These are phyloP conservation scores for Diplazon laetatorius DNA, from an alignment of 2,888 invertebrate species.

Conservation along the genomic window DNA sequence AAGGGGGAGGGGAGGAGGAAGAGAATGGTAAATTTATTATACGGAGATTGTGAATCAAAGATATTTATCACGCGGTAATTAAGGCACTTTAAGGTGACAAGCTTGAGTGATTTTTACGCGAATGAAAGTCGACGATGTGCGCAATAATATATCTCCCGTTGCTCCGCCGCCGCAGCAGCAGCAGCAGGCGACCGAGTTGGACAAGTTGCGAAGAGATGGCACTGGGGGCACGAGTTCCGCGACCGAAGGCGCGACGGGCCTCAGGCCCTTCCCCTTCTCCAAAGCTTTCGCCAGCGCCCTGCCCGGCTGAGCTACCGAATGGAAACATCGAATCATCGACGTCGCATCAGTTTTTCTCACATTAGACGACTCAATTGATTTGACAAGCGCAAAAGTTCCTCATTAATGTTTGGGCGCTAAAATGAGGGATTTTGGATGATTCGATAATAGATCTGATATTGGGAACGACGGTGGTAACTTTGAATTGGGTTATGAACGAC, in stretches of 20 bases:
- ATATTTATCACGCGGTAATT: conserved; percentile 43
- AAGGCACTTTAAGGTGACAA: conserved; percentile 34
- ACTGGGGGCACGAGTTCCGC: conserved; percentile 69
- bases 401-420: too few species aligned
- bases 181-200: too few species aligned
- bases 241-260: not conserved
- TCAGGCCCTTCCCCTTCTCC: conserved; percentile 41
- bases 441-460: too few species aligned
- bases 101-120: conserved; percentile 41
- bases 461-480: too few species aligned
- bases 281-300: not conserved
- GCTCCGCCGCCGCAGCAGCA: conserved; percentile 15
- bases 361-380: not conserved
- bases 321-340: too few species aligned
- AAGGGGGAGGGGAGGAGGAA: not conserved
- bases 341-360: not conserved
- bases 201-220: conserved; percentile 72
- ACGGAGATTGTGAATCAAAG: conserved; percentile 23
- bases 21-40: conserved; percentile 1
- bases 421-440: too few species aligned
- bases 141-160: conserved; percentile 42
- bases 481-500: too few species aligned
- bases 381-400: too few species aligned
- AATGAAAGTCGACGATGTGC: conserved; percentile 5
- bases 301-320: not conserved